A percentile compares a stretch with the other conserved stretches of the same genome.
Conservation (phyloP, 2,797 vertebrate species). For the Clarias pachynema region DNA sequence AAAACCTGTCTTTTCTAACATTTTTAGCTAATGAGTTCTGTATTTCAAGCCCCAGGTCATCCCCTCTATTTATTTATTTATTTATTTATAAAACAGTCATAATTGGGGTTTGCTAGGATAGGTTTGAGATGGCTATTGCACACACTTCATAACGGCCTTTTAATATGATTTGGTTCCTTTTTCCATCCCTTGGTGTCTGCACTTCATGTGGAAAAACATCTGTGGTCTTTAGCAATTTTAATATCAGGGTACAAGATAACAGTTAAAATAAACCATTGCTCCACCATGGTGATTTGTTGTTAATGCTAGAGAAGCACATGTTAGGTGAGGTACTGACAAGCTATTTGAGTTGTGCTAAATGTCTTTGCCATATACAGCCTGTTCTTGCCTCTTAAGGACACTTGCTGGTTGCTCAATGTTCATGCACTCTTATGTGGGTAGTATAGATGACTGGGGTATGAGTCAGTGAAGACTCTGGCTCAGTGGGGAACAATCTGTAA, state of each 20-base stretch:
- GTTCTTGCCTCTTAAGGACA: conserved; percentile 27
- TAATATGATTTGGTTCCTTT: conserved; percentile 15
- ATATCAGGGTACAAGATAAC: not conserved
- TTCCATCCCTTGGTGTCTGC: not conserved
- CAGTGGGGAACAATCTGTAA: conserved; percentile 57
- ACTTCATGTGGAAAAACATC: conserved; percentile 4
- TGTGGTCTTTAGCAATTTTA: not conserved
- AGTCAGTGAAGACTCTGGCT: conserved; percentile 58
- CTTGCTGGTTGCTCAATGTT: conserved; percentile 43
- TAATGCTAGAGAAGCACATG: conserved; percentile 56
- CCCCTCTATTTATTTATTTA: not conserved
- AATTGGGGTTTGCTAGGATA: conserved; percentile 18
- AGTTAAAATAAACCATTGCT: not conserved
- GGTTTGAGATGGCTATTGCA: conserved; percentile 21
- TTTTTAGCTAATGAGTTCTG: not conserved
- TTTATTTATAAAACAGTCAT: not conserved
- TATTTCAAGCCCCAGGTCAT: conserved; percentile 27
- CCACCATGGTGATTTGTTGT: conserved; percentile 51
- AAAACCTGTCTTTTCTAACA: not conserved
- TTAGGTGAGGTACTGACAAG: conserved; percentile 55
- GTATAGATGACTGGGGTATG: conserved; percentile 62
- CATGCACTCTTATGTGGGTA: conserved; percentile 52
- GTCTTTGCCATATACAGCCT: conserved; percentile 41
- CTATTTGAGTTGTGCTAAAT: conserved; percentile 58
- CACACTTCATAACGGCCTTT: not conserved